These are phyloP conservation scores for Ammodytes marinus DNA, from an alignment of 2,113 vertebrate species.

Conservation along the genomic window DNA sequence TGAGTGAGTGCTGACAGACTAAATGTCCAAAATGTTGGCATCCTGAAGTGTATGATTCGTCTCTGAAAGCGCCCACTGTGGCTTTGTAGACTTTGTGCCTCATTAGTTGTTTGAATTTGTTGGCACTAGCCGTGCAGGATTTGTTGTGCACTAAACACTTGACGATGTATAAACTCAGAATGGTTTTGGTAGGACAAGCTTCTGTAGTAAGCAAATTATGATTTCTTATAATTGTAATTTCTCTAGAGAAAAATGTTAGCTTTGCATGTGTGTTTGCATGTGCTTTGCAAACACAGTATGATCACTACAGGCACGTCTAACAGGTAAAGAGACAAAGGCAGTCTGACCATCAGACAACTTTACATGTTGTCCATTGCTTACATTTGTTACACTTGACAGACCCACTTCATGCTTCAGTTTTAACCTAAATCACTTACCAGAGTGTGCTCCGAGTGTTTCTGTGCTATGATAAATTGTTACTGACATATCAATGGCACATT, in stretches of 20 bases:
- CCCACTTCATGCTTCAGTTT: neutral
- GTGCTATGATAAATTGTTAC: neutral
- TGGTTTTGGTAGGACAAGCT: conserved; percentile 1
- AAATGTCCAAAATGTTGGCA: conserved; percentile 49
- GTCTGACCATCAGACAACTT: neutral
- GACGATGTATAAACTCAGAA: neutral
- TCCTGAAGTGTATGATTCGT: conserved; percentile 43
- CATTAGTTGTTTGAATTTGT: conserved; percentile 52
- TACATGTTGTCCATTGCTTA: neutral
- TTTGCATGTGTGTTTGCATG: neutral
- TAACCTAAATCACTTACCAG: neutral
- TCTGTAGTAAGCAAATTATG: neutral
- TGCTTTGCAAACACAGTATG: no score
- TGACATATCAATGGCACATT: no score
- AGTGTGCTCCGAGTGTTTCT: neutral
- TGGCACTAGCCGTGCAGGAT: conserved; percentile 21
- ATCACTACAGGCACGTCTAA: neutral
- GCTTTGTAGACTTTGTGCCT: conserved; percentile 42
- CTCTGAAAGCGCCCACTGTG: conserved; percentile 24
- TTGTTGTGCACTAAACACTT: neutral
- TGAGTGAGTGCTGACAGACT: conserved; percentile 60
- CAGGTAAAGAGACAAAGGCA: neutral
- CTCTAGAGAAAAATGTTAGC: neutral
- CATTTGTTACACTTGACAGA: neutral
- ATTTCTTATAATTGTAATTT: conserved; percentile 10